Percentiles rank a stretch among this genome's conserved stretches.
phyloP scores from a whole-genome alignment of 2,113 vertebrate species.

The Numenius arquata region DNA sequence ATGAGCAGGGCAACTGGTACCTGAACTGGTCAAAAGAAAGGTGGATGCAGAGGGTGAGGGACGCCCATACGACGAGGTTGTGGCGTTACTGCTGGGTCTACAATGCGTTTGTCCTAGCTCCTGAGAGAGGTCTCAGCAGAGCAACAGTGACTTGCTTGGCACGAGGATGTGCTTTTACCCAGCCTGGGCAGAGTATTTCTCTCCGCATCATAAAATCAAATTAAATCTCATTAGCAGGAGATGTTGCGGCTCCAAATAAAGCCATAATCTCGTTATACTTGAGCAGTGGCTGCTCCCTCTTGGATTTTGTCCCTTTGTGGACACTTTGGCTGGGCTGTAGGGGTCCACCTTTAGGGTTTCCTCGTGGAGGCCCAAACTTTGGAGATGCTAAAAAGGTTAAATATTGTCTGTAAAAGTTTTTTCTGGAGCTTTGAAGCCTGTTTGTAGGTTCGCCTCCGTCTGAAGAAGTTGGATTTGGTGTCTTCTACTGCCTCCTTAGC shows the following conservation, averaged over 20 bases:
- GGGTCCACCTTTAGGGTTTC: neutral
- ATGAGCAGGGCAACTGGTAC: neutral
- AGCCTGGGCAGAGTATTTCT: neutral
- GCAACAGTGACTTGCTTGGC: neutral
- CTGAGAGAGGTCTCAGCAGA: neutral
- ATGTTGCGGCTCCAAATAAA: neutral
- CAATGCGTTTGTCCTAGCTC: accelerated
- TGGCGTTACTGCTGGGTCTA: neutral
- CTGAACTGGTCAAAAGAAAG: neutral
- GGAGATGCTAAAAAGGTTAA: neutral
- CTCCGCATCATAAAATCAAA: neutral
- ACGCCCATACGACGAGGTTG: accelerated
- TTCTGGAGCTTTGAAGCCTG: neutral
- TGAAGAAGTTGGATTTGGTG: neutral
- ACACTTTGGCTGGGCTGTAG: neutral
- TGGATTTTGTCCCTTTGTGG: neutral
- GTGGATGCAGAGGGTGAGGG: neutral
- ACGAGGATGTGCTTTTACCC: accelerated
- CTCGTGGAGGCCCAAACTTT: neutral
- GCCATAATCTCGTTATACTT: accelerated
- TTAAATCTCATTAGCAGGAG: neutral
- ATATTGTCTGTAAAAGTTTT: accelerated
- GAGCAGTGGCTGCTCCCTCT: neutral
- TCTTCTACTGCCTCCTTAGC: accelerated
- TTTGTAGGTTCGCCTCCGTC: neutral